phyloP scores from a whole-genome alignment of 2,113 vertebrate genomes.

The Pyxicephalus adspersus region DNA sequence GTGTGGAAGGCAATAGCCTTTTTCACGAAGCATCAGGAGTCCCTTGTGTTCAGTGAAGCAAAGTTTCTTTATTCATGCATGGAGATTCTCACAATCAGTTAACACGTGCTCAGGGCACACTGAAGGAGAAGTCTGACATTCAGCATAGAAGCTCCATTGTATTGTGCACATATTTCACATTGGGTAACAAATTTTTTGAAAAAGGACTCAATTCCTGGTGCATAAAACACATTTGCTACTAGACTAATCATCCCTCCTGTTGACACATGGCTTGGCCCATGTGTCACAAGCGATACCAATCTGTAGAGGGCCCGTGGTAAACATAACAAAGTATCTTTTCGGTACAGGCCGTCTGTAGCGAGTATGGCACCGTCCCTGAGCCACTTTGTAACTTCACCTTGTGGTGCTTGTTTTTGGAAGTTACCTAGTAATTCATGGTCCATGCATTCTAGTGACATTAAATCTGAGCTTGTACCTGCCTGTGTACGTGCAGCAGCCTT shows the following conservation, averaged over 20 bases:
- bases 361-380: background rate
- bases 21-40: too few relatives aligned
- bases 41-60: too few relatives aligned
- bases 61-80: too few relatives aligned
- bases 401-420: background rate
- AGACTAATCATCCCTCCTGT: too few relatives aligned
- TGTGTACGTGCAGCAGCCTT: background rate
- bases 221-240: background rate
- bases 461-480: background rate
- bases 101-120: too few relatives aligned
- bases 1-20: too few relatives aligned
- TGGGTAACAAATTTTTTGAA: background rate
- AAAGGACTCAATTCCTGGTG: background rate
- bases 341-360: background rate
- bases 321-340: background rate
- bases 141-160: too few relatives aligned
- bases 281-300: background rate
- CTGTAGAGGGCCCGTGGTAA: background rate
- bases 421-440: background rate
- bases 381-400: background rate
- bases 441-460: background rate
- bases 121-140: too few relatives aligned
- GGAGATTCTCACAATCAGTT: too few relatives aligned
- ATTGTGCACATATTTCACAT: background rate
- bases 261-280: background rate